A percentile compares a stretch with the other conserved stretches of the same genome.
Evolutionary conservation across 2,888 invertebrate species (phyloP).

Genomic region (Candidula unifasciata): DNA sequence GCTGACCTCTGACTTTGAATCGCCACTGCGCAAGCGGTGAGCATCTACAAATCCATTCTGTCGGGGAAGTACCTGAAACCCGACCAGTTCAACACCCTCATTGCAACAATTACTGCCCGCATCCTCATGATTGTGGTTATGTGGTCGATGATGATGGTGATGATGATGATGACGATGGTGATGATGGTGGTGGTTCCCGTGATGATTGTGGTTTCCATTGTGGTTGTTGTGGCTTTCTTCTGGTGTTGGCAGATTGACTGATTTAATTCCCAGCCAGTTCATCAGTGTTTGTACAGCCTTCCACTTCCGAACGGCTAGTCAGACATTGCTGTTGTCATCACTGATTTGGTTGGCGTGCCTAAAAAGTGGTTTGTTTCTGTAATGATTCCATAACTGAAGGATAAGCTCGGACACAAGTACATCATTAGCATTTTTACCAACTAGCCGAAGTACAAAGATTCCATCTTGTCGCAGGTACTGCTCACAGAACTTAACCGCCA

Average conservation of each 20-base stretch:
- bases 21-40: constrained; percentile 49
- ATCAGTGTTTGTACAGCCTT: constrained; percentile 60
- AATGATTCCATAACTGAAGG: constrained; percentile 76
- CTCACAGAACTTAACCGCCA: constrained; percentile 75
- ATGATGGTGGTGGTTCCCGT: constrained; percentile 4
- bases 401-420: constrained; percentile 77
- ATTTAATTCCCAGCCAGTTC: constrained; percentile 67
- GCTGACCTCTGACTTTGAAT: constrained; percentile 37
- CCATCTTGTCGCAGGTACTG: constrained; percentile 77
- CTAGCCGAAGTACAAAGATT: constrained; percentile 76
- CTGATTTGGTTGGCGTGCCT: constrained; percentile 73
- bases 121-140: constrained; percentile 14
- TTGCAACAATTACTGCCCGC: constrained; percentile 13
- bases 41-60: constrained; percentile 56
- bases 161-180: not conserved
- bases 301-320: constrained; percentile 72
- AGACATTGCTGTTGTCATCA: constrained; percentile 75
- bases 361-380: constrained; percentile 73
- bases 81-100: constrained; percentile 53
- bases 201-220: constrained; percentile 2
- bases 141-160: constrained; percentile 7
- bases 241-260: constrained; percentile 57
- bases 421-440: constrained; percentile 78
- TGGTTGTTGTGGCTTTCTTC: constrained; percentile 52
- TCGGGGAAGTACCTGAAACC: constrained; percentile 51